Conservation (phyloP, 2,797 vertebrate species). For the Glyptemys insculpta region DNA sequence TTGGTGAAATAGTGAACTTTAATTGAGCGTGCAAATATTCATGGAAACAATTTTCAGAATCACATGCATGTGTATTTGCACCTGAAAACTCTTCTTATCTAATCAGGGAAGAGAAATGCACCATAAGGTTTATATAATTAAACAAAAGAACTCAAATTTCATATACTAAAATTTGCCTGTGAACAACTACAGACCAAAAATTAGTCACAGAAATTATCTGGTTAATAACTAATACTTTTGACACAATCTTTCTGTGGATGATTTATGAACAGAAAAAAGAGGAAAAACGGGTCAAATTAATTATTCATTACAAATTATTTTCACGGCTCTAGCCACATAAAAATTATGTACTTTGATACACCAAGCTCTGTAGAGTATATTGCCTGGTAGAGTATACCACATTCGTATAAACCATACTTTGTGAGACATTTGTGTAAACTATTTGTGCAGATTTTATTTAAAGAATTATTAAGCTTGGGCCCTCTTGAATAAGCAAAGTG, state of each 20-base stretch:
- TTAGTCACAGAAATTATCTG: neutral
- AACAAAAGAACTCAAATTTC: conserved; percentile 37
- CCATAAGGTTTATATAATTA: neutral
- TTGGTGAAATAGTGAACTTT: neutral
- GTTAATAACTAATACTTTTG: neutral
- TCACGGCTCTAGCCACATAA: neutral
- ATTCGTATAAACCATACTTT: neutral
- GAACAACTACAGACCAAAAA: neutral
- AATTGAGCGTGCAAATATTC: neutral
- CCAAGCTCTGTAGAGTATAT: neutral
- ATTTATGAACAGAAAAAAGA: neutral
- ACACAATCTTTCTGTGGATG: neutral
- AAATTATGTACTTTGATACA: neutral
- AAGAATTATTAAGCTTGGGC: neutral
- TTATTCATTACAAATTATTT: neutral
- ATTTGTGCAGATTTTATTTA: neutral
- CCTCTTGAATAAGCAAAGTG: neutral
- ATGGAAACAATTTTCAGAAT: neutral
- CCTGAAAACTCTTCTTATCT: neutral
- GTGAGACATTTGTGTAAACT: neutral
- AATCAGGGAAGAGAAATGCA: conserved; percentile 17
- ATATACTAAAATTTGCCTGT: neutral
- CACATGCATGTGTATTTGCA: neutral
- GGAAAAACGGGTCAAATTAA: conserved; percentile 35
- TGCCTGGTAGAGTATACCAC: neutral